Base-by-base conservation (phyloP, 2,113 vertebrate species). In the Pluvianellus socialis region DNA sequence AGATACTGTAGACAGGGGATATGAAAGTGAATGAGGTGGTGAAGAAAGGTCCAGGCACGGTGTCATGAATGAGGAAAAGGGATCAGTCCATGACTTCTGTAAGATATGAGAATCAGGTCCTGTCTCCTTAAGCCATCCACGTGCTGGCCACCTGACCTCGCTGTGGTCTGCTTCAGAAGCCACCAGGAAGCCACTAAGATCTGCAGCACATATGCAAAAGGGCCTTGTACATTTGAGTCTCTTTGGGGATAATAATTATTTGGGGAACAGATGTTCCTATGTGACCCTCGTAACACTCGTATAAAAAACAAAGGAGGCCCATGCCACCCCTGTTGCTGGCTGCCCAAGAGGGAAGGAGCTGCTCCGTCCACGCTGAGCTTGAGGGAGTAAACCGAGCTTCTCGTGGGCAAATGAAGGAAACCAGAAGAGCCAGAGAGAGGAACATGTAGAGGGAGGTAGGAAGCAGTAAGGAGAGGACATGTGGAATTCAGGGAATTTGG, bases 71-170 rank as follows among this genome's bases (percentile, higher is more conserved):
- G 24, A 81, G 47, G 42, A 70, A 77, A 75, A 45, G 23, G 18
- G 59, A 52, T 77, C 47, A 30, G 16, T 10, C 45, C 26, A 5
- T 30, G 40, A 38, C 17, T 79, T 85, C 49, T 94, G 73, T 11
- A 49, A 15, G 49, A 14, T 45, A 7, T 33, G 24, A 86, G 62
- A 56, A 33, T 32, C 23, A 32, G 24, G 47, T n/a, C 5, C 12
- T 74, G 18, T 24, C 47, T 65, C 70, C 55, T 59, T 13, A 50
- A 90, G 45, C 14, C 58, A 26, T 18, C 17, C 0, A 0, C 6
- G 2, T 81, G 63, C 40, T 5, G 4, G 47, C 27, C 45, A 28
- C 28, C 67, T 71, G 77, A 68, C 58, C 71, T 93, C 0, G 0
- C 53, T 52, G 49, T 32, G 44, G 21, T 49, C 72, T 86, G 76